Base-by-base conservation (phyloP, 2,888 invertebrate species). In the Agonopterix subpropinquella region DNA sequence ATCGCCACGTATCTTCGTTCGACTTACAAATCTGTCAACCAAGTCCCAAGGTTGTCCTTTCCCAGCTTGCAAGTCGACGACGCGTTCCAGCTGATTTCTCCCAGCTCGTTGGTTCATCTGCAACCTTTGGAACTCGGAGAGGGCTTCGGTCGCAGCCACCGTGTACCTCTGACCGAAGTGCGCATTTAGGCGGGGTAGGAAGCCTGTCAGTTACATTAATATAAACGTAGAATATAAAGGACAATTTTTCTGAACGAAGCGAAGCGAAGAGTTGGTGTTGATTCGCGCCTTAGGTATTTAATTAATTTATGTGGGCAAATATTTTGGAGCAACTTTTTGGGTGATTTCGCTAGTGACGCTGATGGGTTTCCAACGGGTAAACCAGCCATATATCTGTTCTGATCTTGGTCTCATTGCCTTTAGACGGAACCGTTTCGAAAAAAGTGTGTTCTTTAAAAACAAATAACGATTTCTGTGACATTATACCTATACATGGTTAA, bases 101-200 rank as follows among this genome's bases (percentile, higher is more conserved):
- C 90, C 92, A 8, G 90, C 90, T 52, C 90, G 84, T 51, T 92
- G 89, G 47, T 88, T 85, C 39, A 91, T 73, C 72, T 92, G 92
- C 10, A 91, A 68, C 52, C 82, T 86, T 67, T 94, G 93, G 64
- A 94, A 94, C 66, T 93, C 91, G 0, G 93, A 92, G 28, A 95
- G 71, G 0, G 92, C 94, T 70, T 94, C 93, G 0, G 92, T 92
- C 0, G 94, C 94, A 43, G 91, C 89, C 7, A 94, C 92, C 1
- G 92, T 90, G 73, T 91, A 94, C 43, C 94, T 89, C 71, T 94
- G 93, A 0, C 95, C 95, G 58, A 91, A 91, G 67, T 91, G 90
- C 3, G 89, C 91, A 64, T 90, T 91, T 59, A 93, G 72, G 58
- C 91, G 89, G 3, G 95, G 95, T 43, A 92, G 84, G 65, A 92